These are phyloP conservation scores for Chaenodraco wilsoni DNA, from an alignment of 2,797 vertebrate species.

Conservation along the genomic window DNA sequence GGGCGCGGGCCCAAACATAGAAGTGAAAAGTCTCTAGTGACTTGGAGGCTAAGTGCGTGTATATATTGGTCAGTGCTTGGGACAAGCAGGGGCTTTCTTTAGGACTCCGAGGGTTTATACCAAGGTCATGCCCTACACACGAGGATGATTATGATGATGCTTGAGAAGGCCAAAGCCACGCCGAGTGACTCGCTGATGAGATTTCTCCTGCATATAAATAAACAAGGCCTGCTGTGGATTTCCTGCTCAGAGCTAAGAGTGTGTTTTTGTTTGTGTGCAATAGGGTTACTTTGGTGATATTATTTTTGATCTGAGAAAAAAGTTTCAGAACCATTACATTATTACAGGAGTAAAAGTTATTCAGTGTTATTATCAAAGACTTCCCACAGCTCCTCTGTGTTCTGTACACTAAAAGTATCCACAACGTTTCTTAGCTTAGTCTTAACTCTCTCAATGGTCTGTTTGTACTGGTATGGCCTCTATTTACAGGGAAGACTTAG, in stretches of 20 bases:
- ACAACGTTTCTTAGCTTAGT: slow-evolving; percentile 30
- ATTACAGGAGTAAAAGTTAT: slow-evolving; percentile 23
- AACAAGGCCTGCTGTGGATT: slow-evolving; percentile 67
- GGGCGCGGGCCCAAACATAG: slow-evolving; percentile 64
- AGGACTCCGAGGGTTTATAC: slow-evolving; percentile 64
- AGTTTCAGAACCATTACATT: slow-evolving; percentile 18
- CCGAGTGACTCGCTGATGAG: slow-evolving; percentile 65
- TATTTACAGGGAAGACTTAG: slow-evolving; percentile 64
- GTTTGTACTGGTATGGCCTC: slow-evolving; percentile 52
- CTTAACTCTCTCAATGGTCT: slow-evolving; percentile 56
- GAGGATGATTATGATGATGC: slow-evolving; percentile 51
- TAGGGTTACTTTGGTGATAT: slow-evolving; percentile 1
- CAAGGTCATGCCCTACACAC: slow-evolving; percentile 70
- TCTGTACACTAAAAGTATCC: slow-evolving; percentile 22
- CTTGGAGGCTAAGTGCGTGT: slow-evolving; percentile 71
- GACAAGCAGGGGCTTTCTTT: slow-evolving; percentile 77
- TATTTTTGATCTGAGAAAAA: slow-evolving; percentile 28
- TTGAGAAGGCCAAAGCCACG: slow-evolving; percentile 50
- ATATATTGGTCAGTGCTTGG: slow-evolving; percentile 56
- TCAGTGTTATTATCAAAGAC: slow-evolving; percentile 36
- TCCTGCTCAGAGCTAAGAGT: slow-evolving; percentile 53
- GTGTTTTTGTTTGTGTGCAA: slow-evolving; percentile 42
- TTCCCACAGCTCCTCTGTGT: slow-evolving; percentile 13
- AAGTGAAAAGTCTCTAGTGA: slow-evolving; percentile 77
- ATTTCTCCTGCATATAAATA: slow-evolving; percentile 74